phyloP scores from a whole-genome alignment of 2,797 vertebrate species.

The Coendou prehensilis region DNA sequence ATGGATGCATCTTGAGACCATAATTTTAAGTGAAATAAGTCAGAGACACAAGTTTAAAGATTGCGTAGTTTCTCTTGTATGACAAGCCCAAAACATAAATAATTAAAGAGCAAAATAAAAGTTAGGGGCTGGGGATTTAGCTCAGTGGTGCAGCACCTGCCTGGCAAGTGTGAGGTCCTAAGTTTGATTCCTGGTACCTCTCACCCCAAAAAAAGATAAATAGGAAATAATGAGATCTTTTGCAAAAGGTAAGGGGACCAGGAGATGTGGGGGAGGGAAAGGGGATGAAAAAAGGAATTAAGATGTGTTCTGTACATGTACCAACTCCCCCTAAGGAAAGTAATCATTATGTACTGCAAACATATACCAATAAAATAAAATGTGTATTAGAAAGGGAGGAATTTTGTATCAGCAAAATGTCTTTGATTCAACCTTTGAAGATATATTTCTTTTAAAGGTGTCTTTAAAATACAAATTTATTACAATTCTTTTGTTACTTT shows the following conservation, averaged over 20 bases:
- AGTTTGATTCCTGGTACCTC: no score
- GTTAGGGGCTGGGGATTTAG: no score
- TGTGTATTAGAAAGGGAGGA: background rate
- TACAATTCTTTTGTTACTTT: conserved; percentile 30
- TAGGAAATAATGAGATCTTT: background rate
- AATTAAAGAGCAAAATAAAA: background rate
- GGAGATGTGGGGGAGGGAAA: background rate
- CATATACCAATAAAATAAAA: background rate
- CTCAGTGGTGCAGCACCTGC: no score
- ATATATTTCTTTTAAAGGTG: background rate
- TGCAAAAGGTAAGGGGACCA: background rate
- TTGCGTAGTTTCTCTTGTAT: background rate
- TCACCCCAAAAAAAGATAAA: background rate
- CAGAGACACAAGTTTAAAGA: background rate
- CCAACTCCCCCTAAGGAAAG: background rate
- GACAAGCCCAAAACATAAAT: background rate
- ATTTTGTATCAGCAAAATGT: conserved; percentile 4
- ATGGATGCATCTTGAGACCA: background rate
- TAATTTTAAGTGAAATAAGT: background rate
- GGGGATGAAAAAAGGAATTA: background rate
- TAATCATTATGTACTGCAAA: background rate
- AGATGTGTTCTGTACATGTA: background rate
- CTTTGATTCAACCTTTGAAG: conserved; percentile 42
- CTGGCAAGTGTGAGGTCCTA: no score
- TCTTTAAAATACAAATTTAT: conserved; percentile 15